A percentile compares a stretch with the other conserved stretches of the same genome.
phyloP scores from a whole-genome alignment of 2,797 vertebrate species.

The Todus mexicanus region DNA sequence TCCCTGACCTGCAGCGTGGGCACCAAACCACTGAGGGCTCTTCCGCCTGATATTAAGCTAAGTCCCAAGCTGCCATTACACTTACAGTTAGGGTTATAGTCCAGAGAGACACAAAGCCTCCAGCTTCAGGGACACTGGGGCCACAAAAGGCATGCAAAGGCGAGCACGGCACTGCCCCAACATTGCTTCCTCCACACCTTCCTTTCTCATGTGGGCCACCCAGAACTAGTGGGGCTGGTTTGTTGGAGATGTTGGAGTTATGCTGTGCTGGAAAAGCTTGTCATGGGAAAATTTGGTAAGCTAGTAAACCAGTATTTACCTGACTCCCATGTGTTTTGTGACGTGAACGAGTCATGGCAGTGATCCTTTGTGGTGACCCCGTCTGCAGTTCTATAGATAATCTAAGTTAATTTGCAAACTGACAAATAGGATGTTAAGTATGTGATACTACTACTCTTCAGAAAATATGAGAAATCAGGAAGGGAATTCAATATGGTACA shows the following conservation, averaged over 20 bases:
- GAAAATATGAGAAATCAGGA: neutral
- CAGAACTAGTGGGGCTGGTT: neutral
- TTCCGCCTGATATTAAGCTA: neutral
- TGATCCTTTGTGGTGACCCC: neutral
- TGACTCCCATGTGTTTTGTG: neutral
- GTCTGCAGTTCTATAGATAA: neutral
- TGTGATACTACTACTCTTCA: neutral
- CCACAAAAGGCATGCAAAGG: too few species aligned
- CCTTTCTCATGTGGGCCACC: too few species aligned
- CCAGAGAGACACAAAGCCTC: too few species aligned
- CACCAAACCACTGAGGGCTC: neutral
- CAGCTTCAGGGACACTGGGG: too few species aligned
- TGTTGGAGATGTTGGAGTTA: neutral
- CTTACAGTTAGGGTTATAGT: too few species aligned
- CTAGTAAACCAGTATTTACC: neutral
- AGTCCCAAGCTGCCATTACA: too few species aligned
- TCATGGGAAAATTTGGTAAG: neutral
- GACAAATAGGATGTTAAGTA: neutral
- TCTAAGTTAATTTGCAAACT: neutral
- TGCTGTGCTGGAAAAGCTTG: neutral
- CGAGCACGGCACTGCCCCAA: too few species aligned
- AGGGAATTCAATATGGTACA: fast-evolving
- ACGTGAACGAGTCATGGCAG: neutral
- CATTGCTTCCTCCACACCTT: too few species aligned
- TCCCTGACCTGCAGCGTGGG: neutral